Evolutionary conservation across 2,888 invertebrate species (phyloP).

Genomic region (Mythimna vitellina): DNA sequence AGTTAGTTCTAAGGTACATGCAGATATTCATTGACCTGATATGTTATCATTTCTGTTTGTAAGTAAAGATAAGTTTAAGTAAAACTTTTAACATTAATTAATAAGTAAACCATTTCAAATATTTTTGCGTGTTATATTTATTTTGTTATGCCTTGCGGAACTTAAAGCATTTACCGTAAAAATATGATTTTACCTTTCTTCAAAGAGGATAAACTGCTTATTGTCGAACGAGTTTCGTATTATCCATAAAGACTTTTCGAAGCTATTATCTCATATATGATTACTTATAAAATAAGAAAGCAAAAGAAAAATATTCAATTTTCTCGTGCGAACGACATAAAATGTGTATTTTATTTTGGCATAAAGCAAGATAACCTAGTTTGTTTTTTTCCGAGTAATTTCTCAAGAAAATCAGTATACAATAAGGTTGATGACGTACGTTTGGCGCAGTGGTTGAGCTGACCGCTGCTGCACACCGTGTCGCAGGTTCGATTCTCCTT

Average conservation of each 20-base stretch:
- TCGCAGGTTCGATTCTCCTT: too few relatives aligned
- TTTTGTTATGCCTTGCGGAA: not conserved
- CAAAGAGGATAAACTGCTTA: slow-evolving; percentile 38
- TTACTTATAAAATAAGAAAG: slow-evolving; percentile 29
- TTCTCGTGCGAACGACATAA: slow-evolving; percentile 19
- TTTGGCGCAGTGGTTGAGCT: too few relatives aligned
- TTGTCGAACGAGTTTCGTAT: slow-evolving; percentile 19
- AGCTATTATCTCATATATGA: slow-evolving; percentile 35
- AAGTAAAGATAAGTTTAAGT: slow-evolving; percentile 2
- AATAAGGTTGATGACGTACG: not conserved
- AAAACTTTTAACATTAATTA: not conserved
- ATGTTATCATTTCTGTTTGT: not conserved
- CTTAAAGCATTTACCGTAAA: slow-evolving; percentile 2
- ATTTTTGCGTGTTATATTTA: not conserved
- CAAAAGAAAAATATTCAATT: slow-evolving; percentile 38
- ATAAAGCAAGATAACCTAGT: slow-evolving; percentile 12
- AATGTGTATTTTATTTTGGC: slow-evolving; percentile 12
- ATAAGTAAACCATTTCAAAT: slow-evolving; percentile 1
- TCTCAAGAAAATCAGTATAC: not conserved
- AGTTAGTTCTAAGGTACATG: not conserved
- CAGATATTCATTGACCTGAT: too few relatives aligned
- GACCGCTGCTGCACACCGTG: too few relatives aligned
- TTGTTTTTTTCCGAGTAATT: slow-evolving; percentile 10
- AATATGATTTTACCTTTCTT: slow-evolving; percentile 7
- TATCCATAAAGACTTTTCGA: slow-evolving; percentile 34